These are phyloP conservation scores for Polymixis flavicincta DNA, from an alignment of 2,888 invertebrate species.

Conservation along the genomic window DNA sequence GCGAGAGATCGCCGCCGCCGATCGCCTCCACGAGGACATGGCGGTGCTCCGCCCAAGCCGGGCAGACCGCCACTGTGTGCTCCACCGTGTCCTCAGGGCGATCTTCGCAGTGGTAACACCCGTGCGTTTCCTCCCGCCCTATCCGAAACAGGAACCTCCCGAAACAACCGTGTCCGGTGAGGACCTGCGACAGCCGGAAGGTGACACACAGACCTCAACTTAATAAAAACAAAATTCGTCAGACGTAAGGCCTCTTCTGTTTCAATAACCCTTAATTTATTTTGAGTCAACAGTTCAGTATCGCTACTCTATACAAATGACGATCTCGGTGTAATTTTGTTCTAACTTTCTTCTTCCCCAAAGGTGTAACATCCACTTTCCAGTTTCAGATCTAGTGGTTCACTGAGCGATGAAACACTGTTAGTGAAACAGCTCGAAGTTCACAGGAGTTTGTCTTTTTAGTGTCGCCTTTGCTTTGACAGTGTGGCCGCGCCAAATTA, in stretches of 20 bases:
- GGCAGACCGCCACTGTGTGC: too few species aligned
- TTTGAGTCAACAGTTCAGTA: background rate
- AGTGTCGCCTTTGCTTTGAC: conserved; percentile 20
- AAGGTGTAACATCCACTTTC: conserved; percentile 11
- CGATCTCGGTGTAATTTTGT: background rate
- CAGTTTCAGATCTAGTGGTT: conserved; percentile 13
- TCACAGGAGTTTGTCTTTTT: conserved; percentile 28
- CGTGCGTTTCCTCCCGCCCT: too few species aligned
- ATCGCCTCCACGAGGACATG: too few species aligned
- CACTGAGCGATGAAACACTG: conserved; percentile 8
- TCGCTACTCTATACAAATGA: conserved; percentile 5
- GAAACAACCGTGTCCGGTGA: too few species aligned
- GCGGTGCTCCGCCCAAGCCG: too few species aligned
- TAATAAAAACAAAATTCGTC: background rate
- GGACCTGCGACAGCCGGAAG: too few species aligned
- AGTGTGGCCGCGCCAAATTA: conserved; percentile 13
- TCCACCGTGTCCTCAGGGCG: too few species aligned
- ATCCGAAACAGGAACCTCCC: too few species aligned
- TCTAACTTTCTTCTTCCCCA: background rate
- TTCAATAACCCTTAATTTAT: background rate
- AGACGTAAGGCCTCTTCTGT: too few species aligned
- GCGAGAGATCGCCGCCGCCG: too few species aligned
- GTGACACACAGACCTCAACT: background rate
- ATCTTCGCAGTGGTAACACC: too few species aligned
- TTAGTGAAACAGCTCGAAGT: conserved; percentile 21